Evolutionary conservation across 2,888 invertebrate genomes (phyloP).

Genomic region (Volucella inflata): DNA sequence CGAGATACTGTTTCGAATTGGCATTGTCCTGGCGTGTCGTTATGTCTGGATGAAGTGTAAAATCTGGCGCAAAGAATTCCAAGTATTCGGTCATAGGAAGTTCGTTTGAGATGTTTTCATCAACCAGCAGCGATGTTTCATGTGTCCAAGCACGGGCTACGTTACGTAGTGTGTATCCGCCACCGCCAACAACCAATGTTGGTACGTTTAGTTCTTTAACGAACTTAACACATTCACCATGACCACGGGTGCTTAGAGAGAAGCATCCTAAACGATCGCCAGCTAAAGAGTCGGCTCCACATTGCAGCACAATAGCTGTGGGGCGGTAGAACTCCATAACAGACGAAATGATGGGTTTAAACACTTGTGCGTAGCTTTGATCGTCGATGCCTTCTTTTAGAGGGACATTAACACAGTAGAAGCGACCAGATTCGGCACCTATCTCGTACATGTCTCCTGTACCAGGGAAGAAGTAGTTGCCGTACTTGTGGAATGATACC

Average conservation of each 20-base stretch:
- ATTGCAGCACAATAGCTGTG: slow-evolving; percentile 98
- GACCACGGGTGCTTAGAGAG: slow-evolving; percentile 96
- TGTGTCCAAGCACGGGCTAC: slow-evolving; percentile 99
- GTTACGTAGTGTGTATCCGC: slow-evolving; percentile 96
- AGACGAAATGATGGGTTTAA: slow-evolving; percentile 95
- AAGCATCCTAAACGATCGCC: slow-evolving; percentile 98
- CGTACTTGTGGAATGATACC: slow-evolving; percentile 99
- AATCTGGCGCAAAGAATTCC: slow-evolving; percentile 99
- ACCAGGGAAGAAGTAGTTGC: slow-evolving; percentile 98
- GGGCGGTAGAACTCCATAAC: slow-evolving; percentile 99
- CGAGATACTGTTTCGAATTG: slow-evolving; percentile 97
- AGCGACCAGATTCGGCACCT: slow-evolving; percentile 97
- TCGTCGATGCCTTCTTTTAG: slow-evolving; percentile 99
- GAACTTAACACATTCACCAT: slow-evolving; percentile 98
- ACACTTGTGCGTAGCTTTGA: slow-evolving; percentile 94
- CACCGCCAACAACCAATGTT: slow-evolving; percentile 92
- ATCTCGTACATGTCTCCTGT: slow-evolving; percentile 99
- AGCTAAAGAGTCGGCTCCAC: slow-evolving; percentile 98
- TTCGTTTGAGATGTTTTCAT: slow-evolving; percentile 96
- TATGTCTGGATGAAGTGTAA: slow-evolving; percentile 96
- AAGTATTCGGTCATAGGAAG: slow-evolving; percentile 98
- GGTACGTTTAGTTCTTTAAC: slow-evolving; percentile 97
- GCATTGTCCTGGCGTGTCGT: slow-evolving; percentile 94
- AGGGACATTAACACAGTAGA: slow-evolving; percentile 99
- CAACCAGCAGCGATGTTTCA: slow-evolving; percentile 96